Percentiles rank a stretch among this genome's conserved stretches.
Conservation (phyloP, 2,113 vertebrate genomes). For the Ciconia stormi region DNA sequence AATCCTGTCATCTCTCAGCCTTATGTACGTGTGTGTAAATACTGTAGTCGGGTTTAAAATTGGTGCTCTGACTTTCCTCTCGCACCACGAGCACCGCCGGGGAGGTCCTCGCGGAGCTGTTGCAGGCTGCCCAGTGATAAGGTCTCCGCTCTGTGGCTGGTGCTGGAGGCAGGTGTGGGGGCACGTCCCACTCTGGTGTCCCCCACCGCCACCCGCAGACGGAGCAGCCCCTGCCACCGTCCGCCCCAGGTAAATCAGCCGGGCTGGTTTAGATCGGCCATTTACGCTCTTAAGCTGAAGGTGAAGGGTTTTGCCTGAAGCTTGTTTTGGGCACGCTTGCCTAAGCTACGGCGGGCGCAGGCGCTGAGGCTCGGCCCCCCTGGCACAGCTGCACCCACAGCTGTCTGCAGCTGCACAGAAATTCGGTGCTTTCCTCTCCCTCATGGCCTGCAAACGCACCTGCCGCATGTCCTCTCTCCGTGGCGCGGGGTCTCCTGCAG, state of each 20-base stretch:
- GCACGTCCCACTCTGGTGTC: rapidly evolving
- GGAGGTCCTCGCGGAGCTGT: rapidly evolving
- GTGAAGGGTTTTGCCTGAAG: neutral
- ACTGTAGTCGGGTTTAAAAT: neutral
- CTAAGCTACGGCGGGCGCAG: neutral
- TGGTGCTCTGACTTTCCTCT: neutral
- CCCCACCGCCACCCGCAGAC: rapidly evolving
- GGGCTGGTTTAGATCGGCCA: neutral
- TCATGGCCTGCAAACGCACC: neutral
- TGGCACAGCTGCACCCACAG: neutral
- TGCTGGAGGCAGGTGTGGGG: neutral
- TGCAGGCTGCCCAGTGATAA: neutral
- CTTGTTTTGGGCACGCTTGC: rapidly evolving
- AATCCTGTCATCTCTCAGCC: conserved; percentile 40
- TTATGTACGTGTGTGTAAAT: neutral
- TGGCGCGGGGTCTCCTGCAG: neutral
- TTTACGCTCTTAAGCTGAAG: neutral
- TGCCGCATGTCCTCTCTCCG: rapidly evolving
- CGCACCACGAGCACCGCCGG: rapidly evolving
- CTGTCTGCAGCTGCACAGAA: neutral
- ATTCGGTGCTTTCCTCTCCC: neutral
- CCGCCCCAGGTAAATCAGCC: neutral
- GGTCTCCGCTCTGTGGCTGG: no score
- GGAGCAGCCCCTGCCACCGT: neutral
- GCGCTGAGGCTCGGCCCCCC: neutral